These are phyloP conservation scores for Sylvilagus bachmani DNA, from an alignment of 2,113 vertebrate species.

Conservation along the genomic window DNA sequence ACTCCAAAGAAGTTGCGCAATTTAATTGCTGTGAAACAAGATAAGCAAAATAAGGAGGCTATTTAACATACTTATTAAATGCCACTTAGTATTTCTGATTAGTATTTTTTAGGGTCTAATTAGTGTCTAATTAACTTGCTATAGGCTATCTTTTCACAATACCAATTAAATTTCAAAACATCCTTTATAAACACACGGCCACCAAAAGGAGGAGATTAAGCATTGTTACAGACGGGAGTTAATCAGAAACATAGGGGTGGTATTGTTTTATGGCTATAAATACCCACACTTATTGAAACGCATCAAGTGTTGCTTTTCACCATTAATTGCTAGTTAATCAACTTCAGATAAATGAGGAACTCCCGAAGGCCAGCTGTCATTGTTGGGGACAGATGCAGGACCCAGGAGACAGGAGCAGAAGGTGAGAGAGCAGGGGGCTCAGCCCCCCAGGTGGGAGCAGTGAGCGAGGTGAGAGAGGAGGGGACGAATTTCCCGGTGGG, in stretches of 20 bases:
- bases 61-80: conserved; percentile 92
- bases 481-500: fast-evolving
- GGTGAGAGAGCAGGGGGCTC: not conserved
- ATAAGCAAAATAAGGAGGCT: conserved; percentile 87
- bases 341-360: conserved; percentile 64
- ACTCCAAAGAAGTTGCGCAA: conserved; percentile 86
- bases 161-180: conserved; percentile 87
- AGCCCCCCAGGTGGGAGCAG: fast-evolving
- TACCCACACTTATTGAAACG: conserved; percentile 66
- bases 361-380: conserved; percentile 76
- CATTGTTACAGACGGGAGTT: conserved; percentile 76
- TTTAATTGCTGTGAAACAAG: conserved; percentile 89
- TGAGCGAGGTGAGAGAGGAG: not conserved
- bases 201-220: conserved; percentile 72
- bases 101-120: conserved; percentile 91
- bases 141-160: conserved; percentile 87
- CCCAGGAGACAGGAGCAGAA: not conserved
- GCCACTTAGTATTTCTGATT: conserved; percentile 92
- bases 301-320: conserved; percentile 57
- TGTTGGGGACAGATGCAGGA: conserved; percentile 65
- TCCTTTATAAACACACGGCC: conserved; percentile 77
- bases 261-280: conserved; percentile 77
- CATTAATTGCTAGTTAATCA: conserved; percentile 85
- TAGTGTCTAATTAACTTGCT: conserved; percentile 91
- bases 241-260: conserved; percentile 63